These are phyloP conservation scores for Eurytoma adleriae DNA, from an alignment of 2,888 invertebrate species.

Conservation along the genomic window DNA sequence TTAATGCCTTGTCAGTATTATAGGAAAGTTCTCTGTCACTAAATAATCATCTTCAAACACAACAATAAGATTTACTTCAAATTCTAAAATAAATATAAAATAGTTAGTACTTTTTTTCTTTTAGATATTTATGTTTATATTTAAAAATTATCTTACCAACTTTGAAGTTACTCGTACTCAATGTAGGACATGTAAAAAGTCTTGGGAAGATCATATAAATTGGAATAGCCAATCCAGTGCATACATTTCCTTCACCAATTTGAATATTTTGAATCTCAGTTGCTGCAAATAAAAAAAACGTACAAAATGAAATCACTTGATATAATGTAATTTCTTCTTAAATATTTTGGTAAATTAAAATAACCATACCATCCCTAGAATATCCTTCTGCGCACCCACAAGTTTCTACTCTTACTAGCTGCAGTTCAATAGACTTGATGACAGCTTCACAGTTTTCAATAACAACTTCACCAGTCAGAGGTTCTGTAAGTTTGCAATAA, in stretches of 20 bases:
- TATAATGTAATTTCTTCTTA: conserved; percentile 2
- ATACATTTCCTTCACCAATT: conserved; percentile 94
- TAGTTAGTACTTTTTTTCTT: not conserved
- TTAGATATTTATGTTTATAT: conserved; percentile 29
- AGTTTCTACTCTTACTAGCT: conserved; percentile 95
- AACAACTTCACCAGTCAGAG: conserved; percentile 91
- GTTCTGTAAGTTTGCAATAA: conserved; percentile 88
- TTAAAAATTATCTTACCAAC: conserved; percentile 82
- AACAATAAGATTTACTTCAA: conserved; percentile 94
- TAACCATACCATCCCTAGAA: conserved; percentile 87
- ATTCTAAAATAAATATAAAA: conserved; percentile 82
- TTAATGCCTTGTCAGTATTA: conserved; percentile 79
- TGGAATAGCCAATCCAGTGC: conserved; percentile 88
- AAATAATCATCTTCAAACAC: conserved; percentile 95
- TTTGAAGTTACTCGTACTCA: conserved; percentile 94
- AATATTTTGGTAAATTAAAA: conserved; percentile 25
- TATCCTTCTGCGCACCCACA: conserved; percentile 96
- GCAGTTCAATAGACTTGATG: conserved; percentile 95
- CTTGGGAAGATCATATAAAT: conserved; percentile 97
- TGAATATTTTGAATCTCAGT: conserved; percentile 99
- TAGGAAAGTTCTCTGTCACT: conserved; percentile 96
- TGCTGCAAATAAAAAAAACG: conserved; percentile 84
- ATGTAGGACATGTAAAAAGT: conserved; percentile 95
- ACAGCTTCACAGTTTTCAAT: conserved; percentile 89
- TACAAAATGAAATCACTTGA: conserved; percentile 35